Conservation (phyloP, 2,888 invertebrate species). For the Pheosia tremula region DNA sequence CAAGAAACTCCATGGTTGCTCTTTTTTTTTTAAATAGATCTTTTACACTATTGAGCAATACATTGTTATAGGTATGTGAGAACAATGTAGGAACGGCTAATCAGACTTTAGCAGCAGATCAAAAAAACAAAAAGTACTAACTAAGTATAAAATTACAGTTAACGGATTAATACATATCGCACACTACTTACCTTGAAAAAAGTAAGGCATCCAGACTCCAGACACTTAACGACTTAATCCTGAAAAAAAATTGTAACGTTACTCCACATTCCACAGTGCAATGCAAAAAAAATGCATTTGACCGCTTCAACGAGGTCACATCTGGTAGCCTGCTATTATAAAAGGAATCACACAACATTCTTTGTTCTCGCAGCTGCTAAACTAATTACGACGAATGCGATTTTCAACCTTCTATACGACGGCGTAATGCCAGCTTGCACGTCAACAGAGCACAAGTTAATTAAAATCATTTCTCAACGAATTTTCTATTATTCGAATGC, state of each 20-base stretch:
- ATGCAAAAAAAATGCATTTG: slow-evolving; percentile 23
- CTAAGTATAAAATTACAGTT: too few species aligned
- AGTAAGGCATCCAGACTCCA: background rate
- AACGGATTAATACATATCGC: too few species aligned
- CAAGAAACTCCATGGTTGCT: too few species aligned
- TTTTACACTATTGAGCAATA: too few species aligned
- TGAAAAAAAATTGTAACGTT: background rate
- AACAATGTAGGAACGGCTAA: too few species aligned
- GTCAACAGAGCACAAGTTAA: slow-evolving; percentile 38
- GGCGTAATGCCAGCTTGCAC: slow-evolving; percentile 16
- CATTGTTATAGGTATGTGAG: too few species aligned
- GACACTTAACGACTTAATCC: background rate
- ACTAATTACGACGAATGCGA: slow-evolving; percentile 38
- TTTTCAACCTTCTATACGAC: slow-evolving; percentile 17
- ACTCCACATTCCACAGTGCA: background rate
- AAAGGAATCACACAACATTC: slow-evolving; percentile 30
- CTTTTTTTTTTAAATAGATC: too few species aligned
- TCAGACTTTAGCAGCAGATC: too few species aligned
- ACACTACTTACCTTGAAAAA: background rate
- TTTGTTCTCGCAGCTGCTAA: slow-evolving; percentile 41
- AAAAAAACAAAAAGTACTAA: too few species aligned
- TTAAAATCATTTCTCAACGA: slow-evolving; percentile 51
- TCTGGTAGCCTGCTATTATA: slow-evolving; percentile 40
- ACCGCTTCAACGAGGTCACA: slow-evolving; percentile 37
- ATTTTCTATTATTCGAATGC: slow-evolving; percentile 54